A percentile compares a stretch with the other conserved stretches of the same genome.
Evolutionary conservation across 2,797 vertebrate genomes (phyloP).

Genomic region (Tangara arthus): DNA sequence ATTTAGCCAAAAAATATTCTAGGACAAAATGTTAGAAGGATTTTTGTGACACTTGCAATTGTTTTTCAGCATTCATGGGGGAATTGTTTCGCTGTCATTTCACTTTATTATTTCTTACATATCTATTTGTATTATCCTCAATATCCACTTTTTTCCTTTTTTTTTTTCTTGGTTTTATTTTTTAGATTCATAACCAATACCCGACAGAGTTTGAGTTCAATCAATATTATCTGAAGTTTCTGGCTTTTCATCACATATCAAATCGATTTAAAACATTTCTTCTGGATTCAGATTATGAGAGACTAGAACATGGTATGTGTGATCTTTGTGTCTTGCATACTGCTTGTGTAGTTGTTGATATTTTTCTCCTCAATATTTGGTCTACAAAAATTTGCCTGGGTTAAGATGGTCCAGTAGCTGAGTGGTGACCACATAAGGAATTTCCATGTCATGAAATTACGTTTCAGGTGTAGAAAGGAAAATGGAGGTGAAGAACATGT

Average conservation of each 20-base stretch:
- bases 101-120: not conserved
- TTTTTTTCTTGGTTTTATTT: not conserved
- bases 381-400: not conserved
- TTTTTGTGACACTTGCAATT: not conserved
- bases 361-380: not conserved
- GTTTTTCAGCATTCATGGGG: not conserved
- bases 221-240: slow-evolving; percentile 96
- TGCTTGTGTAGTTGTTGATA: not conserved
- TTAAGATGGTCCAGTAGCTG: not conserved
- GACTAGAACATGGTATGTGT: slow-evolving; percentile 93
- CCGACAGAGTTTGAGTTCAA: slow-evolving; percentile 99
- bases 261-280: slow-evolving; percentile 99
- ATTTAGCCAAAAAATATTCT: not conserved
- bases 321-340: not conserved
- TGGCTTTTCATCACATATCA: slow-evolving; percentile 97
- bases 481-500: not conserved
- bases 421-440: not conserved
- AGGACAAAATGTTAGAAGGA: not conserved
- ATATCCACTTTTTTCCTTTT: not conserved
- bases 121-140: not conserved
- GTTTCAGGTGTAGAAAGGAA: not conserved
- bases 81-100: not conserved
- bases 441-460: not conserved
- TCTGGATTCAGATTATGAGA: slow-evolving; percentile 97
- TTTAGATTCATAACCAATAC: slow-evolving; percentile 91